Evolutionary conservation across 2,888 invertebrate species (phyloP).

Genomic region (Busseola fusca): DNA sequence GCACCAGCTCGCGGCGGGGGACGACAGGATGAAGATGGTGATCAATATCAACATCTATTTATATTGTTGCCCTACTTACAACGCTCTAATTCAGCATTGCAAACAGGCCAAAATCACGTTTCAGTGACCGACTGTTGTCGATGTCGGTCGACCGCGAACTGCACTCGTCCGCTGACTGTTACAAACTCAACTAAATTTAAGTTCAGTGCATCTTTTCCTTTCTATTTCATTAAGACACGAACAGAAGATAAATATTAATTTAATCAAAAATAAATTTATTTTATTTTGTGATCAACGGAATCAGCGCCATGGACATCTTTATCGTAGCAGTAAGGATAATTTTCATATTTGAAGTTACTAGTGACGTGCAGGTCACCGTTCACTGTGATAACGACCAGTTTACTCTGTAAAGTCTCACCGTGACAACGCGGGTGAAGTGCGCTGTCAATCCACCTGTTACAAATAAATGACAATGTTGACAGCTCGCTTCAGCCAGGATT

Average conservation of each 20-base stretch:
- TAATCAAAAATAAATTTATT: too few relatives aligned
- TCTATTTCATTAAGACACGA: too few relatives aligned
- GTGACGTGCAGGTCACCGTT: not conserved
- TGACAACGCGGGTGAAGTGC: not conserved
- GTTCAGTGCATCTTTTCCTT: too few relatives aligned
- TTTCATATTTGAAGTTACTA: not conserved
- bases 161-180: too few relatives aligned
- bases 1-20: too few relatives aligned
- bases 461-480: not conserved
- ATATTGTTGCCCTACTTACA: not conserved
- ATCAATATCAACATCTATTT: not conserved
- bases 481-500: not conserved
- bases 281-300: too few relatives aligned
- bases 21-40: not conserved
- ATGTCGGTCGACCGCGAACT: not conserved
- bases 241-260: too few relatives aligned
- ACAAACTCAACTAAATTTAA: too few relatives aligned
- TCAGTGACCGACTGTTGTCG: not conserved
- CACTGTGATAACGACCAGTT: slow-evolving; percentile 3
- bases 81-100: not conserved
- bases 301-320: too few relatives aligned
- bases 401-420: not conserved
- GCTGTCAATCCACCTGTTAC: not conserved
- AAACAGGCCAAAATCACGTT: not conserved
- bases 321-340: not conserved